Percentiles rank a stretch among this genome's conserved stretches.
Conservation (phyloP, 2,888 invertebrate genomes). For the Cheilosia urbana region DNA sequence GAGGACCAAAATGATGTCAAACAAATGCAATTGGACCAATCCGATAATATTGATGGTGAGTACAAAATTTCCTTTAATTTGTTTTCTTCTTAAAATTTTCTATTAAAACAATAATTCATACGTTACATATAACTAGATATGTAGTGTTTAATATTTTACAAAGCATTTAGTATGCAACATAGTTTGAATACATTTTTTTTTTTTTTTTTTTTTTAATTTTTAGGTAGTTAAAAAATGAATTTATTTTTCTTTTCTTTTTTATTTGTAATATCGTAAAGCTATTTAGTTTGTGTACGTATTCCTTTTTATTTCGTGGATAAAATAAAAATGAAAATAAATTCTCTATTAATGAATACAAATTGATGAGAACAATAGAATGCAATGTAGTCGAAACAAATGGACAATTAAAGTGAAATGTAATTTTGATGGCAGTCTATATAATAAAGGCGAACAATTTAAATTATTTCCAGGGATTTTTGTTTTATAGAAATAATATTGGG, state of each 20-base stretch:
- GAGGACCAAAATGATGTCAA: conserved; percentile 85
- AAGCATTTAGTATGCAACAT: conserved; percentile 68
- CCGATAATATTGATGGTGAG: conserved; percentile 91
- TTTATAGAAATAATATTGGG: background rate
- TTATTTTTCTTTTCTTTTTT: conserved; percentile 45
- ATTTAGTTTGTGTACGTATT: conserved; percentile 67
- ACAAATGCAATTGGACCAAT: conserved; percentile 88
- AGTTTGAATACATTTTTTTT: conserved; percentile 17
- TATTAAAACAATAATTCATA: conserved; percentile 56
- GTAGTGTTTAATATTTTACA: conserved; percentile 53
- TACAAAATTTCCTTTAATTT: conserved; percentile 76
- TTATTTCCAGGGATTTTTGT: conserved; percentile 7
- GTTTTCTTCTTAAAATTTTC: conserved; percentile 23
- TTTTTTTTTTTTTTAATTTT: conserved; percentile 45
- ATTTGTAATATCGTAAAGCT: conserved; percentile 55
- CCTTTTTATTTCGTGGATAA: conserved; percentile 34
- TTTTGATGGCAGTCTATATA: background rate
- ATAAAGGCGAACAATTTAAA: conserved; percentile 3
- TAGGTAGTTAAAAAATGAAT: conserved; percentile 51
- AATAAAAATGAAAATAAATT: conserved; percentile 42
- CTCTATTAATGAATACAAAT: conserved; percentile 29
- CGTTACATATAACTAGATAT: conserved; percentile 23
- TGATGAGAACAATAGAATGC: conserved; percentile 4
- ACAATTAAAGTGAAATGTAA: conserved; percentile 45
- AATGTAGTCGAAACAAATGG: conserved; percentile 25